phyloP scores from a whole-genome alignment of 2,888 invertebrate genomes.

The Aphodius sticticus region DNA sequence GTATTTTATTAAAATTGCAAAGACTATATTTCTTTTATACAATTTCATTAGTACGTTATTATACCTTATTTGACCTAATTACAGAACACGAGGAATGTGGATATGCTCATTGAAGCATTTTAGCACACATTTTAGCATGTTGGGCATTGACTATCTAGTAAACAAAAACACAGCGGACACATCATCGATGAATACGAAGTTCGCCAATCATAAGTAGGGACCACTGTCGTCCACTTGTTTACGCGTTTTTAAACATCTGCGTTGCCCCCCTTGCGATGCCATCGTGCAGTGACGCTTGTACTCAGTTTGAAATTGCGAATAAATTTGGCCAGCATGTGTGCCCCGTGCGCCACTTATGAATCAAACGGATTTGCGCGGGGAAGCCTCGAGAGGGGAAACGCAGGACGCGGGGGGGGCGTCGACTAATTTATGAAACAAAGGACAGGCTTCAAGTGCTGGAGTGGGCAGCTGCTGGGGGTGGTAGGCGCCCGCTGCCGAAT shows the following conservation, averaged over 20 bases:
- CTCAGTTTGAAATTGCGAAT: not conserved
- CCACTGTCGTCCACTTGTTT: not conserved
- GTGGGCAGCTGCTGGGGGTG: conserved; percentile 33
- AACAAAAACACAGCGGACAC: no score
- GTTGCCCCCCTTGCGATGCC: not conserved
- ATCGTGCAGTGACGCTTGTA: not conserved
- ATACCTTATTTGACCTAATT: no score
- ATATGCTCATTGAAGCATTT: no score
- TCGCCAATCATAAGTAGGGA: not conserved
- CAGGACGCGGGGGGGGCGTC: conserved; percentile 29
- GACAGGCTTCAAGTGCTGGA: conserved; percentile 34
- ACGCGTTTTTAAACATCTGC: not conserved
- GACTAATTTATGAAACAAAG: conserved; percentile 38
- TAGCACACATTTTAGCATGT: no score
- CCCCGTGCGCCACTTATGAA: not conserved
- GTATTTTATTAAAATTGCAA: no score
- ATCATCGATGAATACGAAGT: no score
- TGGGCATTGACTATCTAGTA: no score
- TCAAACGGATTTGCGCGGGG: not conserved
- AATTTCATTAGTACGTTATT: no score
- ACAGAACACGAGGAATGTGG: no score
- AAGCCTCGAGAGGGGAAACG: conserved; percentile 12
- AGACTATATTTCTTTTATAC: no score
- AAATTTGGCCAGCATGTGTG: not conserved
- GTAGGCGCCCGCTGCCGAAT: conserved; percentile 19